A percentile compares a stretch with the other conserved stretches of the same genome.
These are phyloP conservation scores for Sternotherus odoratus DNA, from an alignment of 2,797 vertebrate genomes.

Conservation along the genomic window DNA sequence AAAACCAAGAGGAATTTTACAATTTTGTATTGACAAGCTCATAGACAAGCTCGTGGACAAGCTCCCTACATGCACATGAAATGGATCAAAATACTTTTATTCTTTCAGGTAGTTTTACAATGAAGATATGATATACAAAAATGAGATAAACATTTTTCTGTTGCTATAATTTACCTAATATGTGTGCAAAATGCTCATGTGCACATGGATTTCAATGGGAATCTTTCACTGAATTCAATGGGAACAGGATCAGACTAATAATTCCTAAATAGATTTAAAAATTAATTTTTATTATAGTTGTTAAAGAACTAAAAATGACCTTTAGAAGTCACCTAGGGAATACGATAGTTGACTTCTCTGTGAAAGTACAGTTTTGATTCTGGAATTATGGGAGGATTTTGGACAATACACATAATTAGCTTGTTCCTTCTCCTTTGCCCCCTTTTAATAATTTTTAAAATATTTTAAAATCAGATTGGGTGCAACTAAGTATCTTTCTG, in stretches of 20 bases:
- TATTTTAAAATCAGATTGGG: no score
- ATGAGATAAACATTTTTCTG: not conserved
- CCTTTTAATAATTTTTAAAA: not conserved
- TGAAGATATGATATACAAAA: not conserved
- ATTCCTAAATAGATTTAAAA: not conserved
- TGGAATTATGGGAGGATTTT: not conserved
- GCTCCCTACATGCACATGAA: not conserved
- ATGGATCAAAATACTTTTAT: not conserved
- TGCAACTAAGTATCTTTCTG: not conserved
- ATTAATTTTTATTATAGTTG: conserved; percentile 18
- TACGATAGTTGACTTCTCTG: not conserved
- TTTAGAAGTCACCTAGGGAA: not conserved
- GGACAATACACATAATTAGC: not conserved
- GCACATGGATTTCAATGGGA: not conserved
- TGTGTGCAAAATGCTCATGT: not conserved
- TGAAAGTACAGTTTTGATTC: not conserved
- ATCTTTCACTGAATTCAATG: not conserved
- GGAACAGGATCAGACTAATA: not conserved
- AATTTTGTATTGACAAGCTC: not conserved
- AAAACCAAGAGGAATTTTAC: not conserved
- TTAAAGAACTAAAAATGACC: not conserved
- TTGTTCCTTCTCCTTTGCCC: not conserved
- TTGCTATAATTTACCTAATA: not conserved
- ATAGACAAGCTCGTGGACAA: not conserved
- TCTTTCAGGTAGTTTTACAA: not conserved